phyloP scores from a whole-genome alignment of 30 jellyfish, hydroid and myxozoan species.

The Haliclystus octoradiatus region DNA sequence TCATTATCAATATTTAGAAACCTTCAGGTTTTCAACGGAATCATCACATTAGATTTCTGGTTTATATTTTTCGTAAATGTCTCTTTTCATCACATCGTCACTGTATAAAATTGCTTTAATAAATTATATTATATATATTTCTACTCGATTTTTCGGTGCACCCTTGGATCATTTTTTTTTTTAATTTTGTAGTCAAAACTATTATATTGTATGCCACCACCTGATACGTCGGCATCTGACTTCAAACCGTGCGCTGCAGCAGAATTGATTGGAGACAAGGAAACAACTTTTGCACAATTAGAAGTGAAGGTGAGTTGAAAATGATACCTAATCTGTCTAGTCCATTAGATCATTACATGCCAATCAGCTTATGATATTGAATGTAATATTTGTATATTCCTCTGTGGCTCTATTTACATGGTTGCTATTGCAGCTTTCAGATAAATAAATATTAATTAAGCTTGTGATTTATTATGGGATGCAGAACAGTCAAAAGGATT shows the following conservation, averaged over 20 bases:
- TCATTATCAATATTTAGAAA: too few species aligned
- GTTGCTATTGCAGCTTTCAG: too few species aligned
- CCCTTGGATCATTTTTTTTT: neutral
- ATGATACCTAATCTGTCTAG: too few species aligned
- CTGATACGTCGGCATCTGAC: conserved; percentile 28
- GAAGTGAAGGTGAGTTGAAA: neutral
- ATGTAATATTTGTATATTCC: too few species aligned
- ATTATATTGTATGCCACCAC: conserved; percentile 85
- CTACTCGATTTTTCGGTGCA: neutral
- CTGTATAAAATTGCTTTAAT: too few species aligned
- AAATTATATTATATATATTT: too few species aligned
- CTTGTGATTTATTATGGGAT: too few species aligned
- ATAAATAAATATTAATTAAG: too few species aligned
- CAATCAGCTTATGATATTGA: neutral
- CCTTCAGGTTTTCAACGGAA: too few species aligned
- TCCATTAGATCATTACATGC: neutral
- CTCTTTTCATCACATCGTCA: neutral
- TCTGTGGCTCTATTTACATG: too few species aligned
- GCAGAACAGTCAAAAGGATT: too few species aligned
- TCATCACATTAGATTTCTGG: too few species aligned
- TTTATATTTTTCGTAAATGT: neutral
- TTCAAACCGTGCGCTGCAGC: conserved; percentile 32
- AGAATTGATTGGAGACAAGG: neutral
- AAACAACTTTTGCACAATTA: neutral
- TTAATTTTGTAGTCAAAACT: conserved; percentile 59